These are phyloP conservation scores for Notocelia uddmanniana DNA, from an alignment of 2,888 invertebrate genomes.

Conservation along the genomic window DNA sequence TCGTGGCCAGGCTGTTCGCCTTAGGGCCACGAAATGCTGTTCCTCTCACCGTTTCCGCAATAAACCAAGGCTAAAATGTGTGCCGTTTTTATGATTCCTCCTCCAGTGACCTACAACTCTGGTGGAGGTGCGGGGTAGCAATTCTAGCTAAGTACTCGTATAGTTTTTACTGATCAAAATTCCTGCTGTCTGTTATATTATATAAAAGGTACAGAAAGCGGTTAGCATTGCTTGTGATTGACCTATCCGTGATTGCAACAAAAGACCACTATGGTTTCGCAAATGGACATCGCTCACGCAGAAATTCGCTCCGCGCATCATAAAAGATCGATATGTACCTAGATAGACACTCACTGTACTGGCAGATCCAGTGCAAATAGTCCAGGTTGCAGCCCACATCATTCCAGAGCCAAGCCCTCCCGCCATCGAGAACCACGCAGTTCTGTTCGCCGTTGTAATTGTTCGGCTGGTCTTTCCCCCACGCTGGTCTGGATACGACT, in stretches of 20 bases:
- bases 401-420: conserved; percentile 96
- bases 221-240: too few species aligned
- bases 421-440: conserved; percentile 97
- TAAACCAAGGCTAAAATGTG: too few species aligned
- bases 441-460: conserved; percentile 98
- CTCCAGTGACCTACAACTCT: too few species aligned
- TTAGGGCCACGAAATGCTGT: too few species aligned
- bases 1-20: too few species aligned
- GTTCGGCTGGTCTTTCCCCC: conserved; percentile 98
- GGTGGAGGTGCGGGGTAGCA: too few species aligned
- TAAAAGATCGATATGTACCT: conserved; percentile 80
- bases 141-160: too few species aligned
- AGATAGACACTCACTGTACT: conserved; percentile 91
- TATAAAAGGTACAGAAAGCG: too few species aligned
- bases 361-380: conserved; percentile 97
- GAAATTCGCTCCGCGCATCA: conserved; percentile 61
- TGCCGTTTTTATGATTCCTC: too few species aligned
- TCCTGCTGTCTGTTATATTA: too few species aligned
- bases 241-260: neutral
- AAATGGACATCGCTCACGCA: neutral
- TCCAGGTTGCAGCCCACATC: conserved; percentile 97
- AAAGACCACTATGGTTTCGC: neutral
- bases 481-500: conserved; percentile 91
- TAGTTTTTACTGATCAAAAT: too few species aligned
- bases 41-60: too few species aligned